Percentiles rank a stretch among this genome's conserved stretches.
Evolutionary conservation across 2,113 vertebrate genomes (phyloP).

Genomic region (Etia nguti): DNA sequence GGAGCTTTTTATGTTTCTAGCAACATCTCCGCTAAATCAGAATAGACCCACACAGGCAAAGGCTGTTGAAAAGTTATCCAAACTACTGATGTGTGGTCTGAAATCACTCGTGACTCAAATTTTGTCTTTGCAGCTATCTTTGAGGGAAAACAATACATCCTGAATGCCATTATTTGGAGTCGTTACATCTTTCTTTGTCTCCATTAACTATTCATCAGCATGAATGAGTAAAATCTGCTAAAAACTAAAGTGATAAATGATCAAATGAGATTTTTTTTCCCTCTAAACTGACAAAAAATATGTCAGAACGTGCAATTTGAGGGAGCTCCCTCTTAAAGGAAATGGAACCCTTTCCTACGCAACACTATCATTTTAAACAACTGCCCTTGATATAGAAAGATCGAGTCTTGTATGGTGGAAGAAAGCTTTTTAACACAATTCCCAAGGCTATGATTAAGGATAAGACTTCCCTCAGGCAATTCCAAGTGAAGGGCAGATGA

Average conservation of each 20-base stretch:
- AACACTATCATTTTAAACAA: background rate
- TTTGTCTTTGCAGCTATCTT: background rate
- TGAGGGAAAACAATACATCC: background rate
- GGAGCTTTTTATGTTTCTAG: constrained; percentile 15
- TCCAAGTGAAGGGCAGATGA: constrained; percentile 46
- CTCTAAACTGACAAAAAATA: background rate
- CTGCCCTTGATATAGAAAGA: constrained; percentile 36
- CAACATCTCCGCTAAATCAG: background rate
- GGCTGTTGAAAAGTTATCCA: background rate
- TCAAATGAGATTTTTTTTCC: background rate
- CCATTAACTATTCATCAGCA: background rate
- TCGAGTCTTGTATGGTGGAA: constrained; percentile 22
- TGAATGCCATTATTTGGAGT: background rate
- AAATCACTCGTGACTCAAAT: background rate
- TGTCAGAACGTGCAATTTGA: background rate
- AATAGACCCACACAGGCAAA: background rate
- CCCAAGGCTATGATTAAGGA: constrained; percentile 50
- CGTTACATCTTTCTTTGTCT: background rate
- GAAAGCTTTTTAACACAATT: constrained; percentile 51
- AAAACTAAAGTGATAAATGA: background rate
- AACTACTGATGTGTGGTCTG: background rate
- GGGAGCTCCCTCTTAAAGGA: background rate
- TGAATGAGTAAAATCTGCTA: background rate
- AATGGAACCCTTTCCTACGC: background rate
- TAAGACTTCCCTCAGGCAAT: constrained; percentile 44